These are phyloP conservation scores for Mellilla xanthometata DNA, from an alignment of 2,888 invertebrate species.

Conservation along the genomic window DNA sequence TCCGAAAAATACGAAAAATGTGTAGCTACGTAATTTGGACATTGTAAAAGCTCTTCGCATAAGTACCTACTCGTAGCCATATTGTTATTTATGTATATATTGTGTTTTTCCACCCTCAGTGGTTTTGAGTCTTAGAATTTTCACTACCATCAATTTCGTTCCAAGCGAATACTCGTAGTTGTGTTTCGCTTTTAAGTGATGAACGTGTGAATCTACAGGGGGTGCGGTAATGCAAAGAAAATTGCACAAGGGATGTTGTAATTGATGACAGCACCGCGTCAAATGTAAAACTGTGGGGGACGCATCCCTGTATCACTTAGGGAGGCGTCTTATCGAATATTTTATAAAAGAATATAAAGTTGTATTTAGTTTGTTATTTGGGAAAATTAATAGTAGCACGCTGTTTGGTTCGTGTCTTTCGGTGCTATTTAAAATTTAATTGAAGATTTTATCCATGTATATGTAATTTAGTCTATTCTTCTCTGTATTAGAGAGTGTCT, in stretches of 20 bases:
- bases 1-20: too few relatives aligned
- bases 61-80: too few relatives aligned
- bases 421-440: too few relatives aligned
- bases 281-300: constrained; percentile 41
- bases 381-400: too few relatives aligned
- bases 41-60: too few relatives aligned
- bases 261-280: constrained; percentile 61
- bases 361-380: too few relatives aligned
- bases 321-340: neutral
- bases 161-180: constrained; percentile 43
- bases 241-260: constrained; percentile 74
- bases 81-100: too few relatives aligned
- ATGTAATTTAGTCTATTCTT: too few relatives aligned
- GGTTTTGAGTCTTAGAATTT: neutral
- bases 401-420: too few relatives aligned
- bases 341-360: neutral
- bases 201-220: constrained; percentile 66
- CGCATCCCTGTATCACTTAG: constrained; percentile 34
- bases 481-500: too few relatives aligned
- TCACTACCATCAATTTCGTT: constrained; percentile 1
- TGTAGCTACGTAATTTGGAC: too few relatives aligned
- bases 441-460: too few relatives aligned
- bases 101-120: neutral
- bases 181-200: constrained; percentile 42
- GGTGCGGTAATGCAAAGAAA: constrained; percentile 71